These are phyloP conservation scores for Rostratula benghalensis DNA, from an alignment of 2,113 vertebrate species.

Conservation along the genomic window DNA sequence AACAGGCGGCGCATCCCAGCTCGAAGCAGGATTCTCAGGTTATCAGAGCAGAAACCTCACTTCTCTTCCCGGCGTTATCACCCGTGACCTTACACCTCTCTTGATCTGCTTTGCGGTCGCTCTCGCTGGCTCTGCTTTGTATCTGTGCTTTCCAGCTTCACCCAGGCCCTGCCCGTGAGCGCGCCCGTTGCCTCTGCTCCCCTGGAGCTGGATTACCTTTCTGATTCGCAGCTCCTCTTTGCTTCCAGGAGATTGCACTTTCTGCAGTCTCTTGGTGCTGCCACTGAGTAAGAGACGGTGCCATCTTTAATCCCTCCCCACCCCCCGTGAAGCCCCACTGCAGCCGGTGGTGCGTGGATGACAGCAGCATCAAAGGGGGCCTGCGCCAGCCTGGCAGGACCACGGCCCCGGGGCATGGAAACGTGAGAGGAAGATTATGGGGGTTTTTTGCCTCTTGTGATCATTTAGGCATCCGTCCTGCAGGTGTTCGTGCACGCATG, in stretches of 20 bases:
- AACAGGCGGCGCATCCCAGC: neutral
- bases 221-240: neutral
- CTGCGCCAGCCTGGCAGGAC: neutral
- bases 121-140: neutral
- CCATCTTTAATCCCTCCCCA: neutral
- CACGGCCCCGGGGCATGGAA: fast-evolving
- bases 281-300: neutral
- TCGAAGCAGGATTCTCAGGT: neutral
- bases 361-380: fast-evolving
- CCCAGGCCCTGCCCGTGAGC: neutral
- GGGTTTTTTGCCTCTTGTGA: neutral
- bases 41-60: conserved; percentile 6
- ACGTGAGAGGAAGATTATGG: neutral
- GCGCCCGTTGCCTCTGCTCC: neutral
- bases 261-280: neutral
- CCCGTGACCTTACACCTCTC: neutral
- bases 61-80: neutral
- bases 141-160: neutral
- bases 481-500: neutral
- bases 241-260: neutral
- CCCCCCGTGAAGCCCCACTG: neutral
- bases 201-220: neutral
- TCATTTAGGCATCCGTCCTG: neutral
- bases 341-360: neutral
- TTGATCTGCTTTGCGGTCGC: neutral